Evolutionary conservation across 2,888 invertebrate species (phyloP).

Genomic region (Theodoxus fluviatilis): DNA sequence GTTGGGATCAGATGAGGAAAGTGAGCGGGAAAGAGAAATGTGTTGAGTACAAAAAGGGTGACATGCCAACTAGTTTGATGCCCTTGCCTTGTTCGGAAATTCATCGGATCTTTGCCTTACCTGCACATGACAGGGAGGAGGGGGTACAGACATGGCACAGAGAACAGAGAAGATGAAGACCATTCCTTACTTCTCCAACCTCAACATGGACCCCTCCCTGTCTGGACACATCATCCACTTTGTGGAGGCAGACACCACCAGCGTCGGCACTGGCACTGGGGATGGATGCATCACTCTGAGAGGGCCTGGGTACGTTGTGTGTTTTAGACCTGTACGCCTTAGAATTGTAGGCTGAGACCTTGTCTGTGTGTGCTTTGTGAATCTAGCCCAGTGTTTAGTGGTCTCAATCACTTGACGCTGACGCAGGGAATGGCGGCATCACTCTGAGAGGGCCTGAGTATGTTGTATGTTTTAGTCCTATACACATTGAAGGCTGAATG

Average conservation of each 20-base stretch:
- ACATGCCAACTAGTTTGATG: too few species aligned
- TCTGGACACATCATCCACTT: slow-evolving; percentile 69
- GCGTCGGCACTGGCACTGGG: slow-evolving; percentile 58
- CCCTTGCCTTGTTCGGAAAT: too few species aligned
- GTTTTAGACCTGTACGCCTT: too few species aligned
- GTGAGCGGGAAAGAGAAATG: too few species aligned
- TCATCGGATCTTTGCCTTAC: too few species aligned
- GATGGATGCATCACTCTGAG: slow-evolving; percentile 65
- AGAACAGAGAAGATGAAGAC: slow-evolving; percentile 63
- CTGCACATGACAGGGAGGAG: too few species aligned
- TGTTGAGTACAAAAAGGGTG: too few species aligned
- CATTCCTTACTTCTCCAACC: slow-evolving; percentile 69
- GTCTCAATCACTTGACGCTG: too few species aligned
- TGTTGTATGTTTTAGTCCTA: slow-evolving; percentile 23
- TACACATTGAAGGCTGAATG: too few species aligned
- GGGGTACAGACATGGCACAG: slow-evolving; percentile 35
- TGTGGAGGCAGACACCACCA: slow-evolving; percentile 64
- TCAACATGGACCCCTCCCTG: slow-evolving; percentile 70
- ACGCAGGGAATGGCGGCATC: slow-evolving; percentile 62
- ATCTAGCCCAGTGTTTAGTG: too few species aligned
- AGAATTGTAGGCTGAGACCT: too few species aligned
- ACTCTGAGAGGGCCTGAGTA: slow-evolving; percentile 68
- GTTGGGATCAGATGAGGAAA: slow-evolving; percentile 3
- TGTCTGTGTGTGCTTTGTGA: too few species aligned
- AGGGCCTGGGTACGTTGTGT: slow-evolving; percentile 66